These are phyloP conservation scores for Oikopleura albicans DNA, from an alignment of 23 tunicate species.

Conservation along the genomic window DNA sequence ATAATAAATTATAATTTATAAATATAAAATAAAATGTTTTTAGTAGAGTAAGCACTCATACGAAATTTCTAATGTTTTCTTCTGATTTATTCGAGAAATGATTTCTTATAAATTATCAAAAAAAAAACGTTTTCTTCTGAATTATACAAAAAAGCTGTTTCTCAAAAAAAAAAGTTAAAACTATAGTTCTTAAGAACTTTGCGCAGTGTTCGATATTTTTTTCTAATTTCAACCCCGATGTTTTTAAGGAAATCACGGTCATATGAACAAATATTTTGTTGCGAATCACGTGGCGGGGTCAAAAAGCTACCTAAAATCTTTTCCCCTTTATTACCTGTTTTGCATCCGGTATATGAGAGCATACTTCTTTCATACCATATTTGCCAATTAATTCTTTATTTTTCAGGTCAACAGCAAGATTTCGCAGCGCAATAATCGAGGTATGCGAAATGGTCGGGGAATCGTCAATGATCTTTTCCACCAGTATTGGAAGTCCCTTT, in stretches of 20 bases:
- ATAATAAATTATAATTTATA: not conserved
- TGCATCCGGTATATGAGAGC: constrained; percentile 1
- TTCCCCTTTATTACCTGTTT: constrained; percentile 14
- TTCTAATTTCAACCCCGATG: no score
- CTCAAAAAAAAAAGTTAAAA: no score
- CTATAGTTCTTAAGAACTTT: no score
- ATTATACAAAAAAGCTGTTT: no score
- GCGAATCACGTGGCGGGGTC: no score
- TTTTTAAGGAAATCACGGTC: no score
- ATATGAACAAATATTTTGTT: no score
- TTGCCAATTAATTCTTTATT: constrained; percentile 76
- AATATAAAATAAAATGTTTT: not conserved
- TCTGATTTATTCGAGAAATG: not conserved
- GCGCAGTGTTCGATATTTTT: no score
- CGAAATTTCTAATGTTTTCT: not conserved
- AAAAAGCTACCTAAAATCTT: no score
- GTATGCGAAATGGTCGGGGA: constrained; percentile 37
- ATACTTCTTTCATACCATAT: constrained; percentile 17
- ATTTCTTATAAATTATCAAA: no score
- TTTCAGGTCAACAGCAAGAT: constrained; percentile 57
- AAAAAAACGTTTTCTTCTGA: no score
- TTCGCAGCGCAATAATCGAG: constrained; percentile 40
- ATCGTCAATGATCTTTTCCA: constrained; percentile 48
- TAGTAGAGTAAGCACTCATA: no score
- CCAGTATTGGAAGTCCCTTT: constrained; percentile 64